Evolutionary conservation across 2,113 vertebrate genomes (phyloP).

Genomic region (Nansenia antarctica): DNA sequence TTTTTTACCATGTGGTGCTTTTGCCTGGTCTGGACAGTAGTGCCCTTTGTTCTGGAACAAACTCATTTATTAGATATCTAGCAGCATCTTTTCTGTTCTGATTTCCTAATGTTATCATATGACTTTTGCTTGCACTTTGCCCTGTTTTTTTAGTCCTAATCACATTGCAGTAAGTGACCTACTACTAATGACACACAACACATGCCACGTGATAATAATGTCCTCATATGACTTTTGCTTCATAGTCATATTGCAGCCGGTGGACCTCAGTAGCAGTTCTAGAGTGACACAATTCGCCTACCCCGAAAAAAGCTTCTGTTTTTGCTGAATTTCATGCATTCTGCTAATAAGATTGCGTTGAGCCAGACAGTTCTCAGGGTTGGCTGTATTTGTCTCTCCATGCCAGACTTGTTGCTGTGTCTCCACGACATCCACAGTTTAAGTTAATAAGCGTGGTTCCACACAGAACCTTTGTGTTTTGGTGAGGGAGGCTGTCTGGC

Average conservation of each 20-base stretch:
- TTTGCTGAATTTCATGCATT: slow-evolving; percentile 32
- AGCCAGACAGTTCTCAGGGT: slow-evolving; percentile 8
- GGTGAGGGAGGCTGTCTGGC: not conserved
- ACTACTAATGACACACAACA: no score
- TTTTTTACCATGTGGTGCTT: not conserved
- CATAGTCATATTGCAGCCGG: not conserved
- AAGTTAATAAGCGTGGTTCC: not conserved
- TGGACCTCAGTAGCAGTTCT: not conserved
- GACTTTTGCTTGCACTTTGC: not conserved
- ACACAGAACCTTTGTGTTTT: not conserved
- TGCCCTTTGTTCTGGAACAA: slow-evolving; percentile 14
- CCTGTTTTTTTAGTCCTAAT: not conserved
- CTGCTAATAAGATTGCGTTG: slow-evolving; percentile 32
- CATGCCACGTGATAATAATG: not conserved
- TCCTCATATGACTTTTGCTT: no score
- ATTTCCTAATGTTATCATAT: not conserved
- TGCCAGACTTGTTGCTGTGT: not conserved
- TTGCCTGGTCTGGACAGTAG: slow-evolving; percentile 19
- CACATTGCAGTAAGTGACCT: no score
- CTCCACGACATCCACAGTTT: not conserved
- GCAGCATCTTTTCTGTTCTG: not conserved
- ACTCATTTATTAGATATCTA: slow-evolving; percentile 4
- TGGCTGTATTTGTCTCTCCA: slow-evolving; percentile 11
- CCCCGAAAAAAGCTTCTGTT: slow-evolving; percentile 33
- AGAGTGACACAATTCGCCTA: not conserved